A percentile compares a stretch with the other conserved stretches of the same genome.
These are phyloP conservation scores for western clawed frog (Xenopus tropicalis) DNA, from an alignment of 2,113 vertebrate species.

Conservation along the genomic window UCB_Xtro_10.0 CM004451.2:88580501-88581000, in stretches of 20 bases:
- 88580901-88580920: slow-evolving; percentile 39
- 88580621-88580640: background rate
- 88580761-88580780: no score
- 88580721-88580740: no score
- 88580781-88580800: no score
- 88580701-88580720: no score
- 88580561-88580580: no score
- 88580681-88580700: no score
- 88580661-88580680: slow-evolving; percentile 3
- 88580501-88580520: no score
- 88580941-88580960: slow-evolving; percentile 76
- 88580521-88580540: no score
- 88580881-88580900: background rate
- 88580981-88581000: slow-evolving; percentile 82
- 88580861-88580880: background rate
- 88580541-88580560: no score
- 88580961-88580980: slow-evolving; percentile 73
- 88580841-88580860: no score
- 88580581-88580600: background rate
- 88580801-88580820: no score
- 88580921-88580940: slow-evolving; percentile 34
- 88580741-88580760: no score
- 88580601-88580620: slow-evolving; percentile 23
- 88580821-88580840: slow-evolving; percentile 3
- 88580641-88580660: background rate